Evolutionary conservation across 2,888 invertebrate genomes (phyloP).

Genomic region (Ophraella communa): DNA sequence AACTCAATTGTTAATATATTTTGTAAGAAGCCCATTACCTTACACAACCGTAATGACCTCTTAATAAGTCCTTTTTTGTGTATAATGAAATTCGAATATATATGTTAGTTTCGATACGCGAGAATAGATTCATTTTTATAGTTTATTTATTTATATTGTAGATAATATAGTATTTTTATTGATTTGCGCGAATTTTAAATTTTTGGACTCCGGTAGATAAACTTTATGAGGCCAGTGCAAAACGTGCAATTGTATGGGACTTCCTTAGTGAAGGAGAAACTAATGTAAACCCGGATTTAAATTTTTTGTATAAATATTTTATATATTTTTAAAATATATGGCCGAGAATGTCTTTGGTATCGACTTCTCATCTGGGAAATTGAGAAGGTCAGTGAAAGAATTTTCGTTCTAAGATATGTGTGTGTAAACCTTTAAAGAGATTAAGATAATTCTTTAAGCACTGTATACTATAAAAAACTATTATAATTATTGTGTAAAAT

Average conservation of each 20-base stretch:
- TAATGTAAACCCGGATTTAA: conserved; percentile 45
- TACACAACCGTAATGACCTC: conserved; percentile 61
- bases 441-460: not conserved
- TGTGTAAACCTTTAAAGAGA: conserved; percentile 19
- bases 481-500: too few species aligned
- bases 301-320: conserved; percentile 50
- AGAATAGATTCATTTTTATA: conserved; percentile 55
- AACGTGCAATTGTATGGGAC: conserved; percentile 38
- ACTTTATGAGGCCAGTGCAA: conserved; percentile 56
- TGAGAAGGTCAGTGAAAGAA: conserved; percentile 51
- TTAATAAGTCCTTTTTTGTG: conserved; percentile 55
- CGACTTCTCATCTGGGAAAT: conserved; percentile 36
- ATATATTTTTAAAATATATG: conserved; percentile 38
- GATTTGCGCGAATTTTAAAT: conserved; percentile 45
- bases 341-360: conserved; percentile 30
- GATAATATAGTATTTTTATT: conserved; percentile 56
- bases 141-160: conserved; percentile 62
- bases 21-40: conserved; percentile 37
- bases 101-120: conserved; percentile 55
- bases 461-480: not conserved
- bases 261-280: conserved; percentile 41
- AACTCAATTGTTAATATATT: not conserved
- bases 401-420: conserved; percentile 46
- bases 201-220: conserved; percentile 42
- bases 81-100: conserved; percentile 54